A percentile compares a stretch with the other conserved stretches of the same genome.
phyloP scores from a whole-genome alignment of 2,888 invertebrate species.

The Drosophila bunnanda region DNA sequence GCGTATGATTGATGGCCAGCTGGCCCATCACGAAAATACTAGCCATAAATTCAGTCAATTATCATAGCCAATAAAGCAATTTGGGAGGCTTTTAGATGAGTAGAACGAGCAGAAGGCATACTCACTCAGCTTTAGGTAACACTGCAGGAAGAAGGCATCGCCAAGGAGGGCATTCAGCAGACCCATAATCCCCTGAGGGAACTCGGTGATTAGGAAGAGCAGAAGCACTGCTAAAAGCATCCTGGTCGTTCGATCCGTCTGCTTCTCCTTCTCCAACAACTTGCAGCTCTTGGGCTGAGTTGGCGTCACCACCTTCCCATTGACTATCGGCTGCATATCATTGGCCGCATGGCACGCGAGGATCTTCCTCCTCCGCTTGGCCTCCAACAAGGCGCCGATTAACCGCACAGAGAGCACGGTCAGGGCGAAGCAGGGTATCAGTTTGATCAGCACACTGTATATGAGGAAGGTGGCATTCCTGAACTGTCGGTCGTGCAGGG shows the following conservation, averaged over 20 bases:
- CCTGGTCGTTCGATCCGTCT: slow-evolving; percentile 93
- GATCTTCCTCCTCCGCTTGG: slow-evolving; percentile 90
- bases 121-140: slow-evolving; percentile 92
- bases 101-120: slow-evolving; percentile 42
- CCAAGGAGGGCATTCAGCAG: slow-evolving; percentile 92
- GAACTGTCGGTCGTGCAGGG: slow-evolving; percentile 87
- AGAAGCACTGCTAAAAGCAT: slow-evolving; percentile 95
- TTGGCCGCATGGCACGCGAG: slow-evolving; percentile 86
- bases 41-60: slow-evolving; percentile 43
- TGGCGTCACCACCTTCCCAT: slow-evolving; percentile 80
- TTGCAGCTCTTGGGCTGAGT: slow-evolving; percentile 82
- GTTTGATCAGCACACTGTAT: slow-evolving; percentile 95
- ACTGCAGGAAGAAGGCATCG: slow-evolving; percentile 90
- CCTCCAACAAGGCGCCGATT: slow-evolving; percentile 91
- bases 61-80: slow-evolving; percentile 44
- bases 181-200: slow-evolving; percentile 93
- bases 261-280: slow-evolving; percentile 86
- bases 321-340: slow-evolving; percentile 84
- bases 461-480: slow-evolving; percentile 94
- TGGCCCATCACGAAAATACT: slow-evolving; percentile 11
- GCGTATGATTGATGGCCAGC: slow-evolving; percentile 62
- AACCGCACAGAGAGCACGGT: slow-evolving; percentile 92
- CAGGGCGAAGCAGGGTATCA: slow-evolving; percentile 94
- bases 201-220: slow-evolving; percentile 94
- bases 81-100: not conserved